phyloP scores from a whole-genome alignment of 2,888 invertebrate genomes.

The Oxystoma pomonae region DNA sequence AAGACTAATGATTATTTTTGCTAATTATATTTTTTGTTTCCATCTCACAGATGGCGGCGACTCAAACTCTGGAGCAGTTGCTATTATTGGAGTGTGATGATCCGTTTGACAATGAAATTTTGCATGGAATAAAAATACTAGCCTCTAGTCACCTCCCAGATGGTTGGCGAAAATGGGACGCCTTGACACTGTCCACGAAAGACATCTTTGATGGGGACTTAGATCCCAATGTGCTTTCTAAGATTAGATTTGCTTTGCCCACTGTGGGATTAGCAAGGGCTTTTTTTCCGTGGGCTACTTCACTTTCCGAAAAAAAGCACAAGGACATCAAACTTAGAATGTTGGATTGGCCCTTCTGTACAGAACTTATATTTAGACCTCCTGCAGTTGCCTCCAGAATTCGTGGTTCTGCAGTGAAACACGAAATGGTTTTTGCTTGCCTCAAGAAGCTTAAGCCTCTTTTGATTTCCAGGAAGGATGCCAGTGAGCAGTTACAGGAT shows the following conservation, averaged over 20 bases:
- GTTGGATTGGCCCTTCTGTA: too few species aligned
- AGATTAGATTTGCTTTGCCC: conserved; percentile 30
- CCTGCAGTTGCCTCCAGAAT: too few species aligned
- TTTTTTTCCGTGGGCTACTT: conserved; percentile 23
- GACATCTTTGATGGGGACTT: conserved; percentile 22
- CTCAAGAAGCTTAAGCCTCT: conserved; percentile 6
- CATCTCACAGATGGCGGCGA: too few species aligned
- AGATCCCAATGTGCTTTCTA: conserved; percentile 28
- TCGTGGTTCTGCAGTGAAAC: too few species aligned
- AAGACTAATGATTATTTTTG: too few species aligned
- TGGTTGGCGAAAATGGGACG: conserved; percentile 25
- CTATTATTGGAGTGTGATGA: too few species aligned
- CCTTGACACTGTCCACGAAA: conserved; percentile 11
- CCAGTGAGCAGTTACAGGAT: background rate
- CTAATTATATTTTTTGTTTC: too few species aligned
- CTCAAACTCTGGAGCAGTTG: too few species aligned
- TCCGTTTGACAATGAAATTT: conserved; percentile 6
- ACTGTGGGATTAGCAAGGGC: conserved; percentile 27
- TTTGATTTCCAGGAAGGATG: conserved; percentile 10
- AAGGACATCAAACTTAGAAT: too few species aligned
- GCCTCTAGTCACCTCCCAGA: conserved; percentile 12
- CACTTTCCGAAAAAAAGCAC: conserved; percentile 26
- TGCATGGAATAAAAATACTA: conserved; percentile 2
- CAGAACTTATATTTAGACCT: too few species aligned
- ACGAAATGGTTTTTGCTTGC: too few species aligned